A percentile compares a stretch with the other conserved stretches of the same genome.
phyloP scores from a whole-genome alignment of 2,888 invertebrate genomes.

The Argyresthia goedartella region DNA sequence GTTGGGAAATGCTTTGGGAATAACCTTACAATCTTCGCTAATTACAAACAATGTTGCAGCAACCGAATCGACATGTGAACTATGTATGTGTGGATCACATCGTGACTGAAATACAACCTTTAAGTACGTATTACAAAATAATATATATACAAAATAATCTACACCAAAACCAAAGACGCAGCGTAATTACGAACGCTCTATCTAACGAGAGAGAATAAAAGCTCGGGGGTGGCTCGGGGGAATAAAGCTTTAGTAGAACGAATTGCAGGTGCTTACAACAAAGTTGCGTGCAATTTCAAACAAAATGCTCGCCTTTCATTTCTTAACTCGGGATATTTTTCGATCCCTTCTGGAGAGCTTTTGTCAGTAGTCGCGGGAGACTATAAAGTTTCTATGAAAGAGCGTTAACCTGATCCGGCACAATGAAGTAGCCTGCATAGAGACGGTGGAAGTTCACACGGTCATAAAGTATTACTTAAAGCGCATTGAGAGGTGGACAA shows the following conservation, averaged over 20 bases:
- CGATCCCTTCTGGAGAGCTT: slow-evolving; percentile 14
- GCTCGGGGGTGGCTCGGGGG: too few relatives aligned
- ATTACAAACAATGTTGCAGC: background rate
- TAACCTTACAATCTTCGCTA: background rate
- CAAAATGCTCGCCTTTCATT: slow-evolving; percentile 17
- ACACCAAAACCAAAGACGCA: too few relatives aligned
- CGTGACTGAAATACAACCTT: too few relatives aligned
- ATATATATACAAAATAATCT: too few relatives aligned
- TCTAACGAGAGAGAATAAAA: too few relatives aligned
- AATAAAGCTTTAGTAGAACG: slow-evolving; percentile 1
- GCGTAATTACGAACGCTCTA: too few relatives aligned
- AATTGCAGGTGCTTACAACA: slow-evolving; percentile 4
- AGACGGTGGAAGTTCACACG: slow-evolving; percentile 33
- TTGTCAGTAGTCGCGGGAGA: slow-evolving; percentile 16
- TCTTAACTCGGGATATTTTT: slow-evolving; percentile 4
- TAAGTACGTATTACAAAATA: too few relatives aligned
- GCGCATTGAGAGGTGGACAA: slow-evolving; percentile 9
- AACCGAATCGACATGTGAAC: background rate
- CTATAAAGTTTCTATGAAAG: slow-evolving; percentile 19
- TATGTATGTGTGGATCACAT: background rate
- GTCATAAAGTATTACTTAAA: slow-evolving; percentile 34
- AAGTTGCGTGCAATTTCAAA: slow-evolving; percentile 2
- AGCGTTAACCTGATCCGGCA: slow-evolving; percentile 17
- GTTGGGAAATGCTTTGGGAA: background rate
- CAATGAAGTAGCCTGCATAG: slow-evolving; percentile 30